phyloP scores from a whole-genome alignment of 2,888 invertebrate genomes.

The Luffia ferchaultella region DNA sequence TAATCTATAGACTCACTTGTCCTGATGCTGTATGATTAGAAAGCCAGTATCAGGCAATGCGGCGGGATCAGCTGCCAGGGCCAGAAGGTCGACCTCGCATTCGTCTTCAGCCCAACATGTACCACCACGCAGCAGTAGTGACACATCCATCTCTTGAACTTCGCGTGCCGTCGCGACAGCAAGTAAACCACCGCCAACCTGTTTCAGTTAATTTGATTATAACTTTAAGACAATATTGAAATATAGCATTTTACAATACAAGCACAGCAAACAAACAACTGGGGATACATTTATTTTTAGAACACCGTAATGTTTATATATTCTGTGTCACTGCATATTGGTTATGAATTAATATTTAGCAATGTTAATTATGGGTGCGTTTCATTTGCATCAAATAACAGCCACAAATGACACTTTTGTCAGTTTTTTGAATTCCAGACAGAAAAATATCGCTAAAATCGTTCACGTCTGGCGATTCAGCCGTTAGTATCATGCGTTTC shows the following conservation, averaged over 20 bases:
- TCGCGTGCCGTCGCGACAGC: conserved; percentile 96
- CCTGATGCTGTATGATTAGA: conserved; percentile 84
- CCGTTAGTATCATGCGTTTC: too few species aligned
- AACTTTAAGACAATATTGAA: not conserved
- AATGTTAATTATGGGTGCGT: too few species aligned
- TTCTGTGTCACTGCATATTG: too few species aligned
- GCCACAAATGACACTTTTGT: too few species aligned
- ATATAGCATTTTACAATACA: not conserved
- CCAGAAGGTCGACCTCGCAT: conserved; percentile 95
- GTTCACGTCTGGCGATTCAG: too few species aligned
- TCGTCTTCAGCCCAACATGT: conserved; percentile 96
- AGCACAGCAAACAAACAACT: conserved; percentile 4
- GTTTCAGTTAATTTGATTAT: conserved; percentile 5
- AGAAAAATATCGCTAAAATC: too few species aligned
- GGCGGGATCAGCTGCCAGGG: conserved; percentile 79
- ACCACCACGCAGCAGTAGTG: conserved; percentile 86
- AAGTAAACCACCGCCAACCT: conserved; percentile 83
- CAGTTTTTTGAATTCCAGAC: too few species aligned
- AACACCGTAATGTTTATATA: too few species aligned
- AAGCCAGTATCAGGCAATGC: conserved; percentile 82
- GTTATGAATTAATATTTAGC: too few species aligned
- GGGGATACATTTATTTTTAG: too few species aligned
- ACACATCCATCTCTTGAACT: conserved; percentile 97
- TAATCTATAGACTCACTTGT: too few species aligned
- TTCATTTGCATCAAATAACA: too few species aligned